A percentile compares a stretch with the other conserved stretches of the same genome.
Conservation (phyloP, 2,113 vertebrate genomes). For the Triplophysa rosa region DNA sequence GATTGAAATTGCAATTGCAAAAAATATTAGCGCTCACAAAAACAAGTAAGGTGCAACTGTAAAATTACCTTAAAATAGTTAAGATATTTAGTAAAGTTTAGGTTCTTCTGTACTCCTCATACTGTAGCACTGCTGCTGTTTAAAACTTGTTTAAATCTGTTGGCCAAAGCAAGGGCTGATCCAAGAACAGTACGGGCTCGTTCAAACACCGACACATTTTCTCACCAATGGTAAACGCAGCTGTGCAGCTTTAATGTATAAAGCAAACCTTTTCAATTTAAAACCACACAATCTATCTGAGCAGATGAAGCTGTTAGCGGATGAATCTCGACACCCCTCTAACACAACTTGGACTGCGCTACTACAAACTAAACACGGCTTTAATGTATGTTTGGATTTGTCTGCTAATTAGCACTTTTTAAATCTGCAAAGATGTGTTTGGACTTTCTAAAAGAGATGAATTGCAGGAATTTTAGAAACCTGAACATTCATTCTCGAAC, state of each 20-base stretch:
- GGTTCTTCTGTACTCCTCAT: slow-evolving; percentile 1
- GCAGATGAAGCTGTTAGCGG: slow-evolving; percentile 1
- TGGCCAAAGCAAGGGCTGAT: background rate
- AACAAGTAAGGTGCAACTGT: no score
- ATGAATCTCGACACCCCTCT: background rate
- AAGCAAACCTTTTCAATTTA: slow-evolving; percentile 16
- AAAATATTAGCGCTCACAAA: no score
- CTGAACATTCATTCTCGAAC: background rate
- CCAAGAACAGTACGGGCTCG: background rate
- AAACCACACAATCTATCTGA: slow-evolving; percentile 8
- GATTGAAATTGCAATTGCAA: no score
- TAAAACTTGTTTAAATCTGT: background rate
- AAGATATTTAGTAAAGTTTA: slow-evolving; percentile 17
- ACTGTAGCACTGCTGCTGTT: background rate
- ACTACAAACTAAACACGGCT: slow-evolving; percentile 10
- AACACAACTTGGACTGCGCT: slow-evolving; percentile 18
- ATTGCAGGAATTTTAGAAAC: background rate
- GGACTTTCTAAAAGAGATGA: background rate
- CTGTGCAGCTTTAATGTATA: slow-evolving; percentile 3
- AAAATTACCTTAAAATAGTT: no score
- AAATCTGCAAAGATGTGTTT: background rate
- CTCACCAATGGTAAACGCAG: slow-evolving; percentile 13
- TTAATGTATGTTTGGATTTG: slow-evolving; percentile 27
- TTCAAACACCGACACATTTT: background rate
- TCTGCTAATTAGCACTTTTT: slow-evolving; percentile 2